These are phyloP conservation scores for Micrasema minimum DNA, from an alignment of 1,140 invertebrate genomes.

Conservation along the genomic window DNA sequence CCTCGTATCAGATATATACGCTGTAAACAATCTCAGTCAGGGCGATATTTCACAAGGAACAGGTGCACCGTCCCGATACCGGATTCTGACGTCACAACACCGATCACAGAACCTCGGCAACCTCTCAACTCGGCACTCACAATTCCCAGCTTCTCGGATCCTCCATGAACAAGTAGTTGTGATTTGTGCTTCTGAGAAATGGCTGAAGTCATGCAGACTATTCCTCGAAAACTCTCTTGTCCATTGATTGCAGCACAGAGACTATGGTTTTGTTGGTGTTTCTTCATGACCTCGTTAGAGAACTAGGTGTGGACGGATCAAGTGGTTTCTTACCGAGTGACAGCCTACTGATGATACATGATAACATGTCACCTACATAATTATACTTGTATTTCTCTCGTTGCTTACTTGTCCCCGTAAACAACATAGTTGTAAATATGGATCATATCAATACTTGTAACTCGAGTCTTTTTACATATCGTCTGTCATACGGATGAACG, in stretches of 20 bases:
- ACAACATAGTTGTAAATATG: no score
- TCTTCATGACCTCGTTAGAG: no score
- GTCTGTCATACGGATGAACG: no score
- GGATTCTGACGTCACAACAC: conserved; percentile 20
- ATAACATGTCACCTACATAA: conserved; percentile 5
- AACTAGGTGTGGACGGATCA: no score
- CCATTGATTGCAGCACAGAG: not conserved
- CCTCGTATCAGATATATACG: conserved; percentile 16
- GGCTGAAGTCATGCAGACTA: not conserved
- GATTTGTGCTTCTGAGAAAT: conserved; percentile 2
- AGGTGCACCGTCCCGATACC: conserved; percentile 12
- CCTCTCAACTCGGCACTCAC: not conserved
- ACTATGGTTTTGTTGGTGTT: not conserved
- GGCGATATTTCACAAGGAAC: conserved; percentile 19
- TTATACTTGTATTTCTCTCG: not conserved
- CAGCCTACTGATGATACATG: not conserved
- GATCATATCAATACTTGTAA: no score
- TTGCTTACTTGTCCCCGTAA: no score
- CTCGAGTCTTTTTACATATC: no score
- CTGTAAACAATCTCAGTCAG: conserved; percentile 9
- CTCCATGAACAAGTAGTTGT: not conserved
- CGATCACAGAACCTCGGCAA: not conserved
- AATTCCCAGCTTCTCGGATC: not conserved
- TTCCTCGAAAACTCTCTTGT: no score
- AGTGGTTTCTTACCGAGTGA: no score